Percentiles rank a stretch among this genome's conserved stretches.
Evolutionary conservation across 2,797 vertebrate species (phyloP).

Genomic region (Sebastes cheni): DNA sequence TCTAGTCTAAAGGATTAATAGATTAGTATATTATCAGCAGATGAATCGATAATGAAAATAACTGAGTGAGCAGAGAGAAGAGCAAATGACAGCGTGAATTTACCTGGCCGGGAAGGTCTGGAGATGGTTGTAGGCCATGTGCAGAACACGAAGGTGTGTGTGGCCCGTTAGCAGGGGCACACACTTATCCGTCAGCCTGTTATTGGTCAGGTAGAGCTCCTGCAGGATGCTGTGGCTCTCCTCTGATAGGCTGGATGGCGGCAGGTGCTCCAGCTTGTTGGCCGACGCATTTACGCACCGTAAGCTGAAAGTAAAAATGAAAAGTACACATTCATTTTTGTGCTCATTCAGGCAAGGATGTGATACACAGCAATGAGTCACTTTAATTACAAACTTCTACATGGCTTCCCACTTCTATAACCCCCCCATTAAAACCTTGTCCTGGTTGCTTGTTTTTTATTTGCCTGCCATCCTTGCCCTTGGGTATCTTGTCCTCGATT

Average conservation of each 20-base stretch:
- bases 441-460: not conserved
- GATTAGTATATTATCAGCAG: not conserved
- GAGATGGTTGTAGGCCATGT: constrained; percentile 96
- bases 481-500: constrained; percentile 17
- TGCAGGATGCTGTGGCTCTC: constrained; percentile 93
- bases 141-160: constrained; percentile 90
- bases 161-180: constrained; percentile 94
- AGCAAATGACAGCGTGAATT: not conserved
- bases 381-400: constrained; percentile 19
- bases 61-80: not conserved
- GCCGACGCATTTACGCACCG: constrained; percentile 94
- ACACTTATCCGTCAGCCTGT: constrained; percentile 95
- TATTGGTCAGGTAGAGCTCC: constrained; percentile 96
- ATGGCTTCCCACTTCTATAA: not conserved
- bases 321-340: not conserved
- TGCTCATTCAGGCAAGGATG: not conserved
- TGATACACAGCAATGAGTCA: not conserved
- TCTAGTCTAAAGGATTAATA: not conserved
- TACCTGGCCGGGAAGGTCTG: constrained; percentile 98
- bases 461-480: constrained; percentile 6
- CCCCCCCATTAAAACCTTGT: not conserved
- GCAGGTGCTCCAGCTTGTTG: constrained; percentile 95
- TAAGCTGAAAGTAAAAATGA: constrained; percentile 79
- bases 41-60: not conserved
- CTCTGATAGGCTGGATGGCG: constrained; percentile 92